Evolutionary conservation across 1,140 invertebrate genomes (phyloP), one percentile per base, ranked within the genome.

Genomic region (Drosophila oshimai): DNA sequence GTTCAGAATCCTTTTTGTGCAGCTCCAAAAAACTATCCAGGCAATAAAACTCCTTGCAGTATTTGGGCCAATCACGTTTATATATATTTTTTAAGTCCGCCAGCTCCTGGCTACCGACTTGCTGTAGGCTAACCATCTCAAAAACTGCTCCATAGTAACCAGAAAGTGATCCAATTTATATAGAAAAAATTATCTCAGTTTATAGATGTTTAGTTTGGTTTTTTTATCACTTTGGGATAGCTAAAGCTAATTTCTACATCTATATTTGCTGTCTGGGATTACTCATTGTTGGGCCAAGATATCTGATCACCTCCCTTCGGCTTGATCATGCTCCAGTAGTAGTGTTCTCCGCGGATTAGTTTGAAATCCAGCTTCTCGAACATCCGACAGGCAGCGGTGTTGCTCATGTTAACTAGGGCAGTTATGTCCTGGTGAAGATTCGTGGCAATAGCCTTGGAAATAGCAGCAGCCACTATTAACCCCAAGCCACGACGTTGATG

Each of bases 401-500:
- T 89, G 4, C 47, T 51, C 6, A 68, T 22, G 42, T 80, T 72
- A 1, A 89, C 64, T 3, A 81, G 12, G 2, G 87, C 87, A 2
- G 71, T 87, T 0, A 86, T 46, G 49, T 89, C 87, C 13, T 75
- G 68, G 3, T 65, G 15, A 3, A 87, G 36, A 2, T 75, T 60
- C 2, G 18, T 33, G 22, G 81, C 77, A 41, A 89, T 72, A 0
- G 46, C 29, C 24, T 45, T 62, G 18, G 47, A 13, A 4, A 87
- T 89, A 7, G 80, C 70, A 9, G 62, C 49, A 0, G 74, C 74
- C 0, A 72, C 76, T 6, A 83, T 18, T 0, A 49, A 12, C 0
- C 77, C 87, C 17, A 89, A 22, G 0, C 86, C 87, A 4, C 64
- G 74, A 17, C 87, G 67, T 18, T 83, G 74, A 33, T 87, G 79